phyloP scores from a whole-genome alignment of 2,888 invertebrate species.

The Pyrochroa serraticornis region DNA sequence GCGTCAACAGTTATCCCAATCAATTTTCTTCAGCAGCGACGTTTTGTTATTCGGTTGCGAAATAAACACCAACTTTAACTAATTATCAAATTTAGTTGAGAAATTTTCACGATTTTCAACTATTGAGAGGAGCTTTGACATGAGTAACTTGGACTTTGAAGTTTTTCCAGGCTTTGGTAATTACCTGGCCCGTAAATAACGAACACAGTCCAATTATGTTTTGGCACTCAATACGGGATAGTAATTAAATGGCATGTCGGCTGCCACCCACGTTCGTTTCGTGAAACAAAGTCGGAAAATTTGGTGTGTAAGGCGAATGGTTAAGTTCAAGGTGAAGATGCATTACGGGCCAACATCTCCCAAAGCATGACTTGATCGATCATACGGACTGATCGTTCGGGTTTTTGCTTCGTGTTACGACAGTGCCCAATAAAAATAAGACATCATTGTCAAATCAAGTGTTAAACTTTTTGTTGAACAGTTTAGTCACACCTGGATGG shows the following conservation, averaged over 20 bases:
- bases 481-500: conserved; percentile 31
- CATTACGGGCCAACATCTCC: conserved; percentile 17
- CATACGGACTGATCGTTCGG: conserved; percentile 22
- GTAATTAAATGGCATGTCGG: conserved; percentile 10
- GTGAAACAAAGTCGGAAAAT: conserved; percentile 7
- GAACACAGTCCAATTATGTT: conserved; percentile 4
- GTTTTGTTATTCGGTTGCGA: too few relatives aligned
- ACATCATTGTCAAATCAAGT: conserved; percentile 29
- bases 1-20: conserved; percentile 11
- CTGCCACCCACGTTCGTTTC: conserved; percentile 9
- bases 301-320: conserved; percentile 6
- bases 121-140: too few relatives aligned
- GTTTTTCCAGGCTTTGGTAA: not conserved
- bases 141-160: too few relatives aligned
- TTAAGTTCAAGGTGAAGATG: conserved; percentile 26
- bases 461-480: conserved; percentile 29
- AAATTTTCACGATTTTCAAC: too few relatives aligned
- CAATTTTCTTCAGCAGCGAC: too few relatives aligned
- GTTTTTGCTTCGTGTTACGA: conserved; percentile 18
- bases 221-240: conserved; percentile 7
- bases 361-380: conserved; percentile 31
- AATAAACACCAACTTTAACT: too few relatives aligned
- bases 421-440: conserved; percentile 28
- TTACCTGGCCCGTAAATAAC: conserved; percentile 8
- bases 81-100: too few relatives aligned